phyloP scores from a whole-genome alignment of 2,797 vertebrate genomes.

The Simalia tracyae region DNA sequence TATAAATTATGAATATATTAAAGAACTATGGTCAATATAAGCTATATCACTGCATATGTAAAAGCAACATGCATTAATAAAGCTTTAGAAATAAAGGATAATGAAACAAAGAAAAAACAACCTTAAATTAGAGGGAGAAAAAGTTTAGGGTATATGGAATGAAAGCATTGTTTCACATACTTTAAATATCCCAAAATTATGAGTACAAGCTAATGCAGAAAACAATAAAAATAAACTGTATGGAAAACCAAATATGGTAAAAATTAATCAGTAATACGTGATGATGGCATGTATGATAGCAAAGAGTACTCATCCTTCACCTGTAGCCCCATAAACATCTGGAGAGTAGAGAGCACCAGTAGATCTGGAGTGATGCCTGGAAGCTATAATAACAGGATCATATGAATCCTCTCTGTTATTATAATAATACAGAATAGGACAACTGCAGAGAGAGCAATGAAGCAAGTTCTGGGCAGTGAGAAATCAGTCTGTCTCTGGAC shows the following conservation, averaged over 20 bases:
- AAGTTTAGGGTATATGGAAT: slow-evolving; percentile 25
- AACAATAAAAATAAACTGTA: slow-evolving; percentile 54
- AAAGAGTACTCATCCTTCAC: slow-evolving; percentile 92
- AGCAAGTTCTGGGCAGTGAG: slow-evolving; percentile 28
- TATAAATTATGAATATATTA: slow-evolving; percentile 46
- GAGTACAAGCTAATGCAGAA: slow-evolving; percentile 58
- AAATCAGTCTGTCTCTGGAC: slow-evolving; percentile 36
- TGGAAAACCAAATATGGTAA: slow-evolving; percentile 70
- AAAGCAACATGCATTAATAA: slow-evolving; percentile 62
- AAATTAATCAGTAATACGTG: slow-evolving; percentile 57
- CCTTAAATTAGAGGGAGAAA: slow-evolving; percentile 38
- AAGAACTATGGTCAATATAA: slow-evolving; percentile 1
- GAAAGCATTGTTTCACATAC: slow-evolving; percentile 43
- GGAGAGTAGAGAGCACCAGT: slow-evolving; percentile 95
- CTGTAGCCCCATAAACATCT: slow-evolving; percentile 94
- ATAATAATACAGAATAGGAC: slow-evolving; percentile 54
- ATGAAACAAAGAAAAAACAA: slow-evolving; percentile 56
- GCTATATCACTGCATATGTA: slow-evolving; percentile 30
- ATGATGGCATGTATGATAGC: slow-evolving; percentile 73
- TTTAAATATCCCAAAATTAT: slow-evolving; percentile 55
- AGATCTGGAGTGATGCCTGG: slow-evolving; percentile 97
- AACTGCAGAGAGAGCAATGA: slow-evolving; percentile 58
- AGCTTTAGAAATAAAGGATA: slow-evolving; percentile 54
- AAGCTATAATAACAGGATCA: slow-evolving; percentile 93
- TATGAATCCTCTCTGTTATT: slow-evolving; percentile 77